Base-by-base conservation (phyloP, 2,888 invertebrate genomes). In the Platycnemis pennipes region DNA sequence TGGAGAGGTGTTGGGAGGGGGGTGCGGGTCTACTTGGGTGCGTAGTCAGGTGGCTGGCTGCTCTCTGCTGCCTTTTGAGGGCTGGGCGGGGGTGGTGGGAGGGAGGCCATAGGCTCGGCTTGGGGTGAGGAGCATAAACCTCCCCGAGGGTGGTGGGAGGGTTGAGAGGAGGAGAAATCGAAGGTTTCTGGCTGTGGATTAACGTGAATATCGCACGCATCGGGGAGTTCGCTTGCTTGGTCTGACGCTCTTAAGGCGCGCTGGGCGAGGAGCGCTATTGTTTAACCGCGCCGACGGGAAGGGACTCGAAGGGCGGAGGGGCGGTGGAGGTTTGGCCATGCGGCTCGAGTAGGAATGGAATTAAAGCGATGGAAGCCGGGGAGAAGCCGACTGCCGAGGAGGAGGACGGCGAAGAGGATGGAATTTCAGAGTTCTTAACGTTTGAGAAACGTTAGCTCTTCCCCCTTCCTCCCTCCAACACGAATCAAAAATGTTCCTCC, bases 121-220 rank as follows among this genome's bases (percentile, higher is more conserved):
- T n/a, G 3, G n/a, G n/a, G n/a, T 5, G n/a, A 8, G n/a, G 2
- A n/a, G n/a, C n/a, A n/a, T n/a, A n/a, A n/a, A n/a, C n/a, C n/a
- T n/a, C n/a, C n/a, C n/a, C n/a, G n/a, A 7, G 87, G 44, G 87
- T 91, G 37, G 42, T n/a, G 56, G 53, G 53, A 49, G 86, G 44
- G 42, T 77, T 3, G 2, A 13, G 37, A 45, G 37, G 42, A 22
- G 91, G 31, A 91, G 91, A 91, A 91, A 91, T 91, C 91, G 91
- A 91, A 91, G 91, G 91, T 31, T 89, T 49, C 22, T 89, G 89
- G 45, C 44, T 69, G 69, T n/a, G 91, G 63, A 91, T 91, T 91
- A 91, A 91, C 91, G 63, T 63, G 91, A 22, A 44, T 42, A 89
- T n/a, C 63, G 91, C 45, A 91, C 91, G 91, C 91, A 91, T 91